Evolutionary conservation across 1,140 invertebrate species (phyloP), one percentile per base, ranked within the genome.

Genomic region (Drosophila mayri): DNA sequence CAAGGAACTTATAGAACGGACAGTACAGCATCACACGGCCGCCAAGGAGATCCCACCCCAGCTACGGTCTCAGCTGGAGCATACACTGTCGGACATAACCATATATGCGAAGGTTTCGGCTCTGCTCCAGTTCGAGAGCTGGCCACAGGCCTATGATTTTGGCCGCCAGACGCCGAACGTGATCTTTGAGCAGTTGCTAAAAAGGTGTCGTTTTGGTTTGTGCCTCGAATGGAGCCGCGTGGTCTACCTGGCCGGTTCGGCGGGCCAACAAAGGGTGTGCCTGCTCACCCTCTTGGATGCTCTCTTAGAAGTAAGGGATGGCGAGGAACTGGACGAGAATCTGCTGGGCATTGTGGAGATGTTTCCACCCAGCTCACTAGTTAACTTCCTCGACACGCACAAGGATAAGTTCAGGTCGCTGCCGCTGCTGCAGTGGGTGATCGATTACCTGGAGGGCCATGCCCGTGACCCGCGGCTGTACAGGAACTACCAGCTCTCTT

Each of bases 191-290:
- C 75, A 90, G 93, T 30, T 94, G 91, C 66, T 93, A 91, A 62
- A 93, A 93, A 92, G 52, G 16, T 91, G 90, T 50, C 90, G 95
- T 83, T 95, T 94, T 66, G 94, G 95, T 70, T 72, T 95, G 1
- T 95, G 95, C 78, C 91, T 95, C 20, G 93, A 95, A 49, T 95
- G 95, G 95, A 93, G 94, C 16, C 94, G 95, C 25, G 93, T 94
- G 3, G 94, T 92, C 9, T 74, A 82, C 16, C 30, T 91, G 4
- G 57, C 75, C 88, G 63, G 92, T 92, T 64, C 94, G 92, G 59
- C 91, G 93, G 62, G 72, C 0, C 85, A 92, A 58, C 79, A 82
- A 11, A 66, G 78, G 10, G 59, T 66, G 11, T 91, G 91, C 38
- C 37, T 90, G 28, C 62, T 77, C 1, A 80, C 74, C 7, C 63